Evolutionary conservation across 2,888 invertebrate genomes (phyloP), one percentile per base, ranked within the genome.

Genomic region (Watsonalla cultraria): DNA sequence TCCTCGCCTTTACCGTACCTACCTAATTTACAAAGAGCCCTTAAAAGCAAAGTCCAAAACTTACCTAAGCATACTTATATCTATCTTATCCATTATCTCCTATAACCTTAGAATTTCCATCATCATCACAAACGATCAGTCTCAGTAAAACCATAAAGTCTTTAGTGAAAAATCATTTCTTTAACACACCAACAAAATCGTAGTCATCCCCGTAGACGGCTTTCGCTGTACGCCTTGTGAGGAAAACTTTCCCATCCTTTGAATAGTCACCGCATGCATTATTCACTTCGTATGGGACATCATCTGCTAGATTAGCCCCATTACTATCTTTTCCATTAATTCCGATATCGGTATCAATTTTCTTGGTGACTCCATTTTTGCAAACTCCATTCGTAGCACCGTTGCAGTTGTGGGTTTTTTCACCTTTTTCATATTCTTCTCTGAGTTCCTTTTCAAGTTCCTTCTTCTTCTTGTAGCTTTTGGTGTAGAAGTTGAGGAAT

Each of bases 401-500:
- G 42, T 77, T 70, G 24, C 78, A 77, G 46, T 81, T 82, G 42
- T 67, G 70, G 33, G 59, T 60, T 52, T 68, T 80, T 5, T 70
- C 64, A 13, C 69, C 59, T 52, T 68, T 80, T 5, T 70, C 64
- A 13, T 69, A 69, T 61, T 74, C 75, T 0, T 72, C 68, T 53
- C 75, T 75, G 8, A 68, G 73, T 63, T 80, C 76, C 49, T 69
- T 82, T 48, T 76, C 78, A 0, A 68, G 61, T 35, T 68, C 63
- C 56, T 61, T 77, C 59, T 77, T 82, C 55, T 66, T 82, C 59
- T 84, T 88, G 75, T 94, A 94, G 58, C 91, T 93, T 56, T 91
- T 91, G 0, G 91, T 73, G 73, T 94, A 94, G 75, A 94, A 94
- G 64, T 93, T 92, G 46, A 93, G 90, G 72, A 95, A 95, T 45